phyloP scores from a whole-genome alignment of 2,797 vertebrate species.

The Luscinia megarhynchos region DNA sequence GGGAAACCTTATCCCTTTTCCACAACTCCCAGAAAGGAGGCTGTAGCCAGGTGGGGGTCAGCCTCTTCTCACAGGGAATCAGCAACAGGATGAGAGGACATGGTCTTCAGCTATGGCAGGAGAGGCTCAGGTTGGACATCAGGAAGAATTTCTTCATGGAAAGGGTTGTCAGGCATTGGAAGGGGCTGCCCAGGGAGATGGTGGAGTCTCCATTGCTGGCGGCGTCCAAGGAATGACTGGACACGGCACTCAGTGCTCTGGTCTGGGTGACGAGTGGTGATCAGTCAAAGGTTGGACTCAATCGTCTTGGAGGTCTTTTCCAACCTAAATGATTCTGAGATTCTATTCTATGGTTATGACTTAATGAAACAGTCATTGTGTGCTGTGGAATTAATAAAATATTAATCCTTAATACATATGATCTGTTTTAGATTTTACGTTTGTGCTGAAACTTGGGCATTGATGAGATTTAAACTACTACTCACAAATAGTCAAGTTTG shows the following conservation, averaged over 20 bases:
- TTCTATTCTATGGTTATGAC: background rate
- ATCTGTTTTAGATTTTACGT: background rate
- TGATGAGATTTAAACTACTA: background rate
- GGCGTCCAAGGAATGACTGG: background rate
- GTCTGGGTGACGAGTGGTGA: too few relatives aligned
- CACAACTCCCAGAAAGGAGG: background rate
- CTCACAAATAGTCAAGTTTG: background rate
- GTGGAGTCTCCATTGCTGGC: background rate
- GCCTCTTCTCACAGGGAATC: background rate
- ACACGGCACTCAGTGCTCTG: background rate
- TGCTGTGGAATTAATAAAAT: background rate
- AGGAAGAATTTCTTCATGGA: background rate
- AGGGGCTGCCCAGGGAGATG: background rate
- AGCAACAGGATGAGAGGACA: background rate
- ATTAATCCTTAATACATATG: background rate
- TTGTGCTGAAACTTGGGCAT: background rate
- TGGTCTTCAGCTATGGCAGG: background rate
- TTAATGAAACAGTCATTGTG: background rate
- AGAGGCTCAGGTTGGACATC: background rate
- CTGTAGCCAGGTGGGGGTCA: fast-evolving
- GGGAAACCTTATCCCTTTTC: background rate
- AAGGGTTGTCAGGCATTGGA: background rate
- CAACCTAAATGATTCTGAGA: background rate
- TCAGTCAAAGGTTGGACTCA: background rate
- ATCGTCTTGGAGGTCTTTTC: background rate